Evolutionary conservation across 2,113 vertebrate species (phyloP).

Genomic region (Anolis carolinensis): DNA sequence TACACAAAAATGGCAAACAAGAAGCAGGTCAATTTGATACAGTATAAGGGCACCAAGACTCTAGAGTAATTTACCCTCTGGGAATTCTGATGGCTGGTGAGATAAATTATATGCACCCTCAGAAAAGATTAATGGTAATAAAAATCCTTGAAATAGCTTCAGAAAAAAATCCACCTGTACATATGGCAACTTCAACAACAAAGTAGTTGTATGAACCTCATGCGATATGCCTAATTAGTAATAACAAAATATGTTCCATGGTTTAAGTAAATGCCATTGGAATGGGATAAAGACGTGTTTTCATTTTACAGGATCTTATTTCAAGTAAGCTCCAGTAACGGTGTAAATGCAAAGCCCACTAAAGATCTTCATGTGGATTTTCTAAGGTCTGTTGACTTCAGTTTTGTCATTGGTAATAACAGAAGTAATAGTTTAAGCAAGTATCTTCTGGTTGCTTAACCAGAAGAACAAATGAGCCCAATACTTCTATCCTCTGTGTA

Average conservation of each 20-base stretch:
- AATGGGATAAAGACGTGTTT: slow-evolving; percentile 44
- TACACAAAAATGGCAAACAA: slow-evolving; percentile 99
- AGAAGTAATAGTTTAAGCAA: background rate
- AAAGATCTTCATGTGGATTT: slow-evolving; percentile 32
- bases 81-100: slow-evolving; percentile 93
- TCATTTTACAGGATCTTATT: slow-evolving; percentile 29
- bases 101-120: slow-evolving; percentile 94
- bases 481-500: background rate
- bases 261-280: slow-evolving; percentile 51
- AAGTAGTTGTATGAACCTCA: slow-evolving; percentile 61
- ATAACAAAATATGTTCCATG: slow-evolving; percentile 52
- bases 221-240: slow-evolving; percentile 54
- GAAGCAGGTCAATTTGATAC: slow-evolving; percentile 99
- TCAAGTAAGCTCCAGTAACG: background rate
- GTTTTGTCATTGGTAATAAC: slow-evolving; percentile 26
- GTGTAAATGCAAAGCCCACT: background rate
- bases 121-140: slow-evolving; percentile 96
- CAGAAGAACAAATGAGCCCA: background rate
- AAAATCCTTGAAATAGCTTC: slow-evolving; percentile 77
- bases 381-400: slow-evolving; percentile 30
- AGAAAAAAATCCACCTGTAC: slow-evolving; percentile 67
- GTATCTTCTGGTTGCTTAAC: slow-evolving; percentile 27
- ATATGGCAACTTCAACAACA: slow-evolving; percentile 73
- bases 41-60: slow-evolving; percentile 92
- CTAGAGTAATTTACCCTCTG: slow-evolving; percentile 98